These are phyloP conservation scores for Rhamnusium bicolor DNA, from an alignment of 2,888 invertebrate genomes.

Conservation along the genomic window DNA sequence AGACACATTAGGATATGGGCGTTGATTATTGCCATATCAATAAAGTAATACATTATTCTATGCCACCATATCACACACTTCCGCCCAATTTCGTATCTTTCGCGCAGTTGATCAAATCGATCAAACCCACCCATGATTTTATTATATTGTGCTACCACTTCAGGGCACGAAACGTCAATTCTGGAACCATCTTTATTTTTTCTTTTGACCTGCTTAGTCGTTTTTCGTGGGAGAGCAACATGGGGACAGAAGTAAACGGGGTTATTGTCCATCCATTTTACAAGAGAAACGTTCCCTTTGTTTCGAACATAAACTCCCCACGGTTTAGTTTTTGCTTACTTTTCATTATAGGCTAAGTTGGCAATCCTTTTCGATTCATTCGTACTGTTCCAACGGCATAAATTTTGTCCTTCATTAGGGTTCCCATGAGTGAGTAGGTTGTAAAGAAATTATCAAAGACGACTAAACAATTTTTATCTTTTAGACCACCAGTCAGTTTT, in stretches of 20 bases:
- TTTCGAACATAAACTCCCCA: not conserved
- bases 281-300: not conserved
- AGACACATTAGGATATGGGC: slow-evolving; percentile 20
- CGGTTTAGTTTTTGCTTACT: not conserved
- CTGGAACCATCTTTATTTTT: not conserved
- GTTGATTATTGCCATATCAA: slow-evolving; percentile 28
- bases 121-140: slow-evolving; percentile 32
- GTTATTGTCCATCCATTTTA: not conserved
- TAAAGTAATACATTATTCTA: slow-evolving; percentile 12
- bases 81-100: slow-evolving; percentile 6
- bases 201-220: not conserved
- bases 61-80: slow-evolving; percentile 23
- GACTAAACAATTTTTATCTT: not conserved
- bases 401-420: not conserved
- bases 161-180: slow-evolving; percentile 7
- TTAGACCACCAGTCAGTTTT: not conserved
- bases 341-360: not conserved
- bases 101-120: slow-evolving; percentile 19
- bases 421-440: not conserved
- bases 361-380: not conserved
- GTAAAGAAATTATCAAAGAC: not conserved
- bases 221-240: no score
- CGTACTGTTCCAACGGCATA: not conserved
- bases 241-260: not conserved
- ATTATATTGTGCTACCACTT: slow-evolving; percentile 23